phyloP scores from a whole-genome alignment of 2,888 invertebrate genomes.

The Sympetrum striolatum region DNA sequence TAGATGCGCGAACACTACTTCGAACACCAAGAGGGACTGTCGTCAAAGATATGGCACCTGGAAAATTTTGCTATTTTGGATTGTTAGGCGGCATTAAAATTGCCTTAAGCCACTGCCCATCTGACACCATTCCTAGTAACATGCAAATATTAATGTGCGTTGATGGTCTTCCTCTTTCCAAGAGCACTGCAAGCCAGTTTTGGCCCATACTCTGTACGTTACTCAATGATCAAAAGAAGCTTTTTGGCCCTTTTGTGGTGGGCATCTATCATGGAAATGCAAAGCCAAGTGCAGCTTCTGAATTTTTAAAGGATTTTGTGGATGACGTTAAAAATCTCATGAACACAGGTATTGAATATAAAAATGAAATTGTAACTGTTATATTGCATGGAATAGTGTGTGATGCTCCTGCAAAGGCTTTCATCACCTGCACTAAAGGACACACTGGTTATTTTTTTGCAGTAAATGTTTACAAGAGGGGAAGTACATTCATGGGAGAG shows the following conservation, averaged over 20 bases:
- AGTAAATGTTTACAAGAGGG: constrained; percentile 51
- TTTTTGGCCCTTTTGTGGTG: constrained; percentile 46
- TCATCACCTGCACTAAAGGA: constrained; percentile 50
- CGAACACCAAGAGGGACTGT: too few relatives aligned
- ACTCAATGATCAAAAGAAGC: too few relatives aligned
- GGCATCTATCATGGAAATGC: constrained; percentile 46
- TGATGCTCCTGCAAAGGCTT: constrained; percentile 53
- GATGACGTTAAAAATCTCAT: constrained; percentile 45
- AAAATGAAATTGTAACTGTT: constrained; percentile 34
- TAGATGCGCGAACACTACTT: too few relatives aligned
- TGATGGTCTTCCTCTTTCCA: too few relatives aligned
- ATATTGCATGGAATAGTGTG: constrained; percentile 50
- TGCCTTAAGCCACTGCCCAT: too few relatives aligned
- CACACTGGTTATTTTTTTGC: constrained; percentile 52
- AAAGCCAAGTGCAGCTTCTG: constrained; percentile 45
- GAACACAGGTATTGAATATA: constrained; percentile 36
- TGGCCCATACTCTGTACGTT: too few relatives aligned
- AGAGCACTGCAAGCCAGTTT: too few relatives aligned
- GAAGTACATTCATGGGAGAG: constrained; percentile 48
- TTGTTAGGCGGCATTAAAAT: too few relatives aligned
- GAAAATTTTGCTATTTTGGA: too few relatives aligned
- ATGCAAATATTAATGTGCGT: too few relatives aligned
- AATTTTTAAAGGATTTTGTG: constrained; percentile 47
- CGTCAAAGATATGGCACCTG: too few relatives aligned
- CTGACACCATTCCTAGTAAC: too few relatives aligned